Percentiles rank a stretch among this genome's conserved stretches.
phyloP scores from a whole-genome alignment of 2,797 vertebrate species.

The Psittacula echo region DNA sequence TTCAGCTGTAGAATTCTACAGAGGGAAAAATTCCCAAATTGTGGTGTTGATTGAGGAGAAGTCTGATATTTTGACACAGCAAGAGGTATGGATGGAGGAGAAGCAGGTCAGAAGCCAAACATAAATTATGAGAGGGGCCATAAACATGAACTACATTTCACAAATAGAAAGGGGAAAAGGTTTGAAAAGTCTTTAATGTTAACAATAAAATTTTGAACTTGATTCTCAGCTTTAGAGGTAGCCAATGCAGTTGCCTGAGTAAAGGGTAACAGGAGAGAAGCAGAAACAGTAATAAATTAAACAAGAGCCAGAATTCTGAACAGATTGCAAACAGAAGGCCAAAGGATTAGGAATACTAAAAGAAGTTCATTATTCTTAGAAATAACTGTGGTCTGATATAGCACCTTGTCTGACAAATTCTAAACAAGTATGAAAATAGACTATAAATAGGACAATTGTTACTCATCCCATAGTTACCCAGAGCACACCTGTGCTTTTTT shows the following conservation, averaged over 20 bases:
- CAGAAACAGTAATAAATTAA: constrained; percentile 43
- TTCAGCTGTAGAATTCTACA: neutral
- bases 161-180: constrained; percentile 55
- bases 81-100: constrained; percentile 22
- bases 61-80: constrained; percentile 39
- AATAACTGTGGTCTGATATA: neutral
- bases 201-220: constrained; percentile 64
- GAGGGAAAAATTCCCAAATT: neutral
- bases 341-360: neutral
- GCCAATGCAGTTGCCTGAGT: neutral
- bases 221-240: constrained; percentile 47
- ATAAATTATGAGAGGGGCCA: constrained; percentile 51
- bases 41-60: constrained; percentile 9
- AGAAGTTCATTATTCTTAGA: neutral
- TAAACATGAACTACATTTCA: constrained; percentile 64
- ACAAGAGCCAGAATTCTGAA: constrained; percentile 26
- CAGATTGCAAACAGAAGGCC: constrained; percentile 27
- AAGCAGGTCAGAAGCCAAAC: constrained; percentile 58
- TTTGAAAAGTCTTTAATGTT: constrained; percentile 63
- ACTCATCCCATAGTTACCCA: neutral
- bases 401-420: neutral
- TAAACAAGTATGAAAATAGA: constrained; percentile 9
- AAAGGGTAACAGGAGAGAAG: constrained; percentile 43
- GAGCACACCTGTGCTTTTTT: constrained; percentile 24
- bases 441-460: neutral